Base-by-base conservation (phyloP, 2,113 vertebrate species). In the Ailurus styani region DNA sequence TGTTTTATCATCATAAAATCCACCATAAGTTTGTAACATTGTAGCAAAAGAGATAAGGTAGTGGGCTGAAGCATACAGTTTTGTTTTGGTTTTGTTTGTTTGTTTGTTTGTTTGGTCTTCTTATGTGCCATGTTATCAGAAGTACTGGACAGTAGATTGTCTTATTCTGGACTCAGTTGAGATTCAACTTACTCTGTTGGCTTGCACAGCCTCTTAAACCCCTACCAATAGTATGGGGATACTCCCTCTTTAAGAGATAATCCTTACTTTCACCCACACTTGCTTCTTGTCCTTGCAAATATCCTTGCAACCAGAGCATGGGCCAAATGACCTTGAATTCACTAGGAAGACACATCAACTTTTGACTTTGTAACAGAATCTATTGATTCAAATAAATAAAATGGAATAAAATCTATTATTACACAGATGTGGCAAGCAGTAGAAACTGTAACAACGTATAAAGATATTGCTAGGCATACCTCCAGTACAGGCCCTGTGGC, bases 401-500 rank as follows among this genome's bases (percentile, higher is more conserved):
- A 47, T 31, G n/a, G 31, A 54, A 83, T 77, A 60, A 70, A 90
- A 87, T 60, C 3, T 68, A 20, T 54, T 81, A 37, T 17, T 34
- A 31, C 1, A 45, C 83, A 9, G 31, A n/a, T 10, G 3, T 6
- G 3, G 34, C 15, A 93, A 85, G 40, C 54, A 52, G 8, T 45
- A 60, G 8, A 87, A 82, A 12, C 40, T 66, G 25, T 29, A 25
- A 45, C 14, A n/a, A 5, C 54, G 72, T 93, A 18, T 87, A 54
- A 37, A 60, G 40, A 45, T 6, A 82, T 3, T 7, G 29, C 17
- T 54, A n/a, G 1, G 2, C 0, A 20, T 40, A 23, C 4, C 14
- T 72, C 0, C 5, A 29, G 15, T 85, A 29, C 1, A 45, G 37
- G 2, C 3, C 5, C 47, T 13, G 23, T 4, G 7, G 34, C 13